Evolutionary conservation across 23 tunicate species (phyloP).

Genomic region (Aplidium turbinatum): DNA sequence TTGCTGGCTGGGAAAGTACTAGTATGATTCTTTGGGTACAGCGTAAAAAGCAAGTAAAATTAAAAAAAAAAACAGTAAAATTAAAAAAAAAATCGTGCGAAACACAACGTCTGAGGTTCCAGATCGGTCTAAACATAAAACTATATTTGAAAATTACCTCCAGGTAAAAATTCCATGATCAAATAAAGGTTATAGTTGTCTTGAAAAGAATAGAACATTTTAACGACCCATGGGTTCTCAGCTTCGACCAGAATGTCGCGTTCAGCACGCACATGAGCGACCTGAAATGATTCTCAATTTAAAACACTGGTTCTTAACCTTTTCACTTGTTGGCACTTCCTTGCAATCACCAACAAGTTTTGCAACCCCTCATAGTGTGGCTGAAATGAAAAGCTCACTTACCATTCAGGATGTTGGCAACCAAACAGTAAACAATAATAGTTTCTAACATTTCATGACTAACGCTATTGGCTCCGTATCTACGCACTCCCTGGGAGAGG

Average conservation of each 20-base stretch:
- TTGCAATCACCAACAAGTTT: no score
- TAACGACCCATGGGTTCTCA: slow-evolving; percentile 98
- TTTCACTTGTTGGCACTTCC: no score
- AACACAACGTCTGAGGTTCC: not conserved
- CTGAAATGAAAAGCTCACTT: no score
- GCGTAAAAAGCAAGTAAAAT: no score
- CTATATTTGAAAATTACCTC: slow-evolving; percentile 54
- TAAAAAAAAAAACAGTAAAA: not conserved
- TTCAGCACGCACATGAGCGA: slow-evolving; percentile 98
- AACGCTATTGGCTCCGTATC: not conserved
- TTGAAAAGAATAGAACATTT: slow-evolving; percentile 99
- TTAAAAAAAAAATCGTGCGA: not conserved
- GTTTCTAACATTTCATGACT: not conserved
- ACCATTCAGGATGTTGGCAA: no score
- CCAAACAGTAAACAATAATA: not conserved
- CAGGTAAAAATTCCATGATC: slow-evolving; percentile 99
- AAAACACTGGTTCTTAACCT: no score
- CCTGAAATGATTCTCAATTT: slow-evolving; percentile 44
- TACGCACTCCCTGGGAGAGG: not conserved
- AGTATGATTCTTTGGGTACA: no score
- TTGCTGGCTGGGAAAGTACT: no score
- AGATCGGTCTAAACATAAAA: not conserved
- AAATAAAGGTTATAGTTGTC: slow-evolving; percentile 87
- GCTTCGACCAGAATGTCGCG: slow-evolving; percentile 97
- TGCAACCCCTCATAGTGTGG: no score